Evolutionary conservation across 2,888 invertebrate species (phyloP).

Genomic region (Melipona bicolor): DNA sequence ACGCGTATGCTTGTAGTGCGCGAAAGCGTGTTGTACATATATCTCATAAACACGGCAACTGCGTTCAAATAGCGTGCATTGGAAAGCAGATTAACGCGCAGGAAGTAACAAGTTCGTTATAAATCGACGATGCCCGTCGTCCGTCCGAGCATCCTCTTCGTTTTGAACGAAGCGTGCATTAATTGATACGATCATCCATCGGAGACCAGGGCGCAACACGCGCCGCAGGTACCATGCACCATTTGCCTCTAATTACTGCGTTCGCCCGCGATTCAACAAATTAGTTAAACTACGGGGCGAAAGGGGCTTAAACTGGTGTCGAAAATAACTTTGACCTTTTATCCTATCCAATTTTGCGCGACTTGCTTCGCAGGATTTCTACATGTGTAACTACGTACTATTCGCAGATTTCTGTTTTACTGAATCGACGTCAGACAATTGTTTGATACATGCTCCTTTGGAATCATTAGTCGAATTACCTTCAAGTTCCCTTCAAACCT

Average conservation of each 20-base stretch:
- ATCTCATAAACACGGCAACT: constrained; percentile 12
- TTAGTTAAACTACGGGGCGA: constrained; percentile 40
- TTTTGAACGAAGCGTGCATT: constrained; percentile 23
- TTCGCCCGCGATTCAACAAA: constrained; percentile 5
- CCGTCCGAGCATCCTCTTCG: constrained; percentile 34
- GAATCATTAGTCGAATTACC: not conserved
- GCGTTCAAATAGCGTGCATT: constrained; percentile 37
- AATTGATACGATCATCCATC: constrained; percentile 39
- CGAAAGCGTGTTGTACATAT: constrained; percentile 25
- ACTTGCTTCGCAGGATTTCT: constrained; percentile 24
- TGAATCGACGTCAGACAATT: not conserved
- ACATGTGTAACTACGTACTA: not conserved
- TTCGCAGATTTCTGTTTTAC: not conserved
- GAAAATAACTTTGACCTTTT: constrained; percentile 58
- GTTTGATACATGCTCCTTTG: not conserved
- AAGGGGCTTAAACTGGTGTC: constrained; percentile 7
- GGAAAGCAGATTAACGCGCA: constrained; percentile 43
- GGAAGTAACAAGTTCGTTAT: constrained; percentile 61
- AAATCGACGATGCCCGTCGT: constrained; percentile 56
- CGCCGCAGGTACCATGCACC: constrained; percentile 30
- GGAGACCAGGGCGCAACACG: not conserved
- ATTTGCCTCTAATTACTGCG: constrained; percentile 50
- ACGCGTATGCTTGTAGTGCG: not conserved
- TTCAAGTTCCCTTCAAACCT: not conserved
- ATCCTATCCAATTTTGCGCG: constrained; percentile 27